Percentiles rank a stretch among this genome's conserved stretches.
phyloP scores from a whole-genome alignment of 2,113 vertebrate genomes.

The Passerina amoena region DNA sequence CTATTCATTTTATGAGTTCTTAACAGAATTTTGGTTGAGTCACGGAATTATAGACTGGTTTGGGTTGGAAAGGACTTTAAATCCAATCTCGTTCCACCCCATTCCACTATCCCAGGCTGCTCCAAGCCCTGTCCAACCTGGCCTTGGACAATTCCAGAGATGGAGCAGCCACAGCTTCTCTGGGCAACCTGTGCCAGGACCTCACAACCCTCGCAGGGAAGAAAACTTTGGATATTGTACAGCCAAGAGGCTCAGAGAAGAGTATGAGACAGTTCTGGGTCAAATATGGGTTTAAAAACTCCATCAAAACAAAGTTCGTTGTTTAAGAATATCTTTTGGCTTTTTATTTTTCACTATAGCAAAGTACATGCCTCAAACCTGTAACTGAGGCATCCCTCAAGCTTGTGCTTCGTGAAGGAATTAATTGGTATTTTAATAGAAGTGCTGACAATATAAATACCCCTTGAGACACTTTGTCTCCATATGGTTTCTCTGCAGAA shows the following conservation, averaged over 20 bases:
- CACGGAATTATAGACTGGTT: not conserved
- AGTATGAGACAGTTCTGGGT: not conserved
- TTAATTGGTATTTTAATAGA: slow-evolving; percentile 28
- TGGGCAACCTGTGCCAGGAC: accelerated
- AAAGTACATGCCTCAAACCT: not conserved
- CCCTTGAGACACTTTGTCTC: slow-evolving; percentile 9
- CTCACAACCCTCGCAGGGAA: not conserved
- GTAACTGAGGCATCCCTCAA: not conserved
- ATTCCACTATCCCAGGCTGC: accelerated
- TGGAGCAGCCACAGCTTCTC: not conserved
- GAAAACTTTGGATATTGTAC: not conserved
- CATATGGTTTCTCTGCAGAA: slow-evolving; percentile 45
- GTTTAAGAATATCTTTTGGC: not conserved
- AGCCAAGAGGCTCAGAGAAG: not conserved
- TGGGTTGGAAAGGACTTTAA: not conserved
- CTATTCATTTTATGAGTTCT: not conserved
- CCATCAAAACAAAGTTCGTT: not conserved
- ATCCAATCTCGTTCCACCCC: accelerated
- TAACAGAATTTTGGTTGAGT: not conserved
- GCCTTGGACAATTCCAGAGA: not conserved
- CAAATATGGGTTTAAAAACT: not conserved
- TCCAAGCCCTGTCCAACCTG: not conserved
- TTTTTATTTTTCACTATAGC: not conserved
- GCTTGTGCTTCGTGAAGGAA: not conserved
- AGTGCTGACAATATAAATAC: slow-evolving; percentile 46